A percentile compares a stretch with the other conserved stretches of the same genome.
These are phyloP conservation scores for Cloeon dipterum DNA, from an alignment of 2,888 invertebrate genomes.

Conservation along the genomic window DNA sequence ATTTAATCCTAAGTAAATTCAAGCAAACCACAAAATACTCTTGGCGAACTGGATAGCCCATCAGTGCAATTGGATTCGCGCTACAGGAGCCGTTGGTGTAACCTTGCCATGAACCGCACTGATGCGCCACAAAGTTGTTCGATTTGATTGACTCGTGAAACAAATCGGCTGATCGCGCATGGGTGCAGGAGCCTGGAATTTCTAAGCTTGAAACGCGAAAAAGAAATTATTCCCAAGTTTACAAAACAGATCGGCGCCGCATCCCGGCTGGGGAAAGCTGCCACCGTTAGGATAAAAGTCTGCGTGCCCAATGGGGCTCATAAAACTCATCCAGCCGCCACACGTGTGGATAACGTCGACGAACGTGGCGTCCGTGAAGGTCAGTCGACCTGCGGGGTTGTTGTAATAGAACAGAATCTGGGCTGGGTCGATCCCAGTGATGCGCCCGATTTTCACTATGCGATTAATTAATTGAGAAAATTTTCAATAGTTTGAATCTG, in stretches of 20 bases:
- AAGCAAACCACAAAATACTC: slow-evolving; percentile 2
- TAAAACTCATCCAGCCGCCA: slow-evolving; percentile 36
- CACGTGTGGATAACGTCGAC: slow-evolving; percentile 54
- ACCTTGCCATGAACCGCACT: slow-evolving; percentile 29
- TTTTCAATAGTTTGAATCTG: too few relatives aligned
- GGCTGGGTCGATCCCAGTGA: slow-evolving; percentile 37
- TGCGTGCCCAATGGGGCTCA: slow-evolving; percentile 35
- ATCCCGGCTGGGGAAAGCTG: slow-evolving; percentile 40
- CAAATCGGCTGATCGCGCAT: slow-evolving; percentile 34
- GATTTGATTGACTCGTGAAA: slow-evolving; percentile 38
- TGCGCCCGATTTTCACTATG: not conserved
- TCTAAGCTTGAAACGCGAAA: too few relatives aligned
- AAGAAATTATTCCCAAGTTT: slow-evolving; percentile 8
- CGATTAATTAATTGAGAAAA: too few relatives aligned
- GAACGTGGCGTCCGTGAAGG: slow-evolving; percentile 39
- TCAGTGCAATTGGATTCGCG: slow-evolving; percentile 13
- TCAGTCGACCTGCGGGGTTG: slow-evolving; percentile 25
- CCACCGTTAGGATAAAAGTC: slow-evolving; percentile 61
- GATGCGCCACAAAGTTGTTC: slow-evolving; percentile 27
- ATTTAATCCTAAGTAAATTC: not conserved
- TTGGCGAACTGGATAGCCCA: slow-evolving; percentile 28
- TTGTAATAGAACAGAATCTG: slow-evolving; percentile 31
- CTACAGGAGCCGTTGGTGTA: slow-evolving; percentile 21
- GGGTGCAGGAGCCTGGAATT: slow-evolving; percentile 40
- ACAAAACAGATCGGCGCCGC: slow-evolving; percentile 21